Evolutionary conservation across 2,113 vertebrate species (phyloP), one percentile per base, ranked within the genome.

Genomic region (Eira barbara): DNA sequence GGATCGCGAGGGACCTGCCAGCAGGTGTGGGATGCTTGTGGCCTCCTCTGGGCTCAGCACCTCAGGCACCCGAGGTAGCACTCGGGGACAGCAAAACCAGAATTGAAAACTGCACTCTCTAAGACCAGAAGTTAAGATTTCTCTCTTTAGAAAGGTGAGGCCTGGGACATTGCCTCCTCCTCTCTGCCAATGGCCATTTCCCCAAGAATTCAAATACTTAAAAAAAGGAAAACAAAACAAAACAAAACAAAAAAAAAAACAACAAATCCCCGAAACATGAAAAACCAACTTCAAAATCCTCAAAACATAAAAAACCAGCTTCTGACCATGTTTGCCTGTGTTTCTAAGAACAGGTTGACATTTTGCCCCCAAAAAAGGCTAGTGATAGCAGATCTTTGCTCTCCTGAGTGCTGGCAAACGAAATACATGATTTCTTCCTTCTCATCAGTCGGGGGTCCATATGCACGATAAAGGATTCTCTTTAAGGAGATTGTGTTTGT

Each of bases 291-390:
- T 96, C 57, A 61, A 61, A 74, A 29, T 27, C 39, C 23, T 25
- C 39, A 29, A 27, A 74, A 74, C 23, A 29, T 42, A 45, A 15
- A 74, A 45, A 74, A 74, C 7, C 69, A 84, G 45, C 69, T 95
- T 96, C 63, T 92, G 81, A 20, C 18, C 42, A 7, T 97, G 96
- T 97, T 97, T 97, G 94, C 96, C 97, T 97, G 85, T 84, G 49
- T 94, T 94, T 96, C 91, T 94, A 80, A 63, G 49, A 95, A 81
- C 88, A 42, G 76, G 84, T 65, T 84, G 93, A 95, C 90, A 69
- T 93, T 84, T 91, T 94, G 76, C 45, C 97, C 93, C 93, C 31
- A 11, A 79, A 97, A 97, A 97, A 93, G 57, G 49, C 29, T 74
- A 95, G 7, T 89, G 76, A 96, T 97, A 97, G 81, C 96, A 97